Percentiles rank a stretch among this genome's conserved stretches.
Evolutionary conservation across 1,140 invertebrate species (phyloP).

Genomic region (Physella acuta): DNA sequence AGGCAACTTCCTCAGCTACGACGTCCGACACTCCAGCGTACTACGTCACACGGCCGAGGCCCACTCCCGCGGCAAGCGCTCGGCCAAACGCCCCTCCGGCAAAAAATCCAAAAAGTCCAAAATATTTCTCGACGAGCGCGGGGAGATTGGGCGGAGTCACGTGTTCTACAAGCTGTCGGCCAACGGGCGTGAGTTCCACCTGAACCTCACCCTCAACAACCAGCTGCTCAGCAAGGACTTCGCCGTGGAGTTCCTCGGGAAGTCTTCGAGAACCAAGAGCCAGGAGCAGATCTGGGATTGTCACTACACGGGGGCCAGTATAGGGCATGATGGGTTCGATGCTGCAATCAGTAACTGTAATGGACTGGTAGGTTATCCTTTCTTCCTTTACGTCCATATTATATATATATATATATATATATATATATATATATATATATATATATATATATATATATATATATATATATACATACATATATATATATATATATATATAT

Average conservation of each 20-base stretch:
- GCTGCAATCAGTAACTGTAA: constrained; percentile 52
- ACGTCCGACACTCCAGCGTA: constrained; percentile 30
- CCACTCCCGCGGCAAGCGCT: constrained; percentile 6
- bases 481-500: constrained; percentile 5
- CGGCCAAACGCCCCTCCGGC: not conserved
- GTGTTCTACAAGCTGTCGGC: constrained; percentile 49
- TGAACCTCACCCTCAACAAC: constrained; percentile 44
- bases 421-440: constrained; percentile 5
- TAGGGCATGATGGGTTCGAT: constrained; percentile 27
- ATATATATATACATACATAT: not conserved
- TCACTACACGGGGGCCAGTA: constrained; percentile 41
- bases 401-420: constrained; percentile 6
- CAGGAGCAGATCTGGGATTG: constrained; percentile 35
- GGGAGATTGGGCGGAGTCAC: constrained; percentile 14
- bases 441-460: constrained; percentile 6
- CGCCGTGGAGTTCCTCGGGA: constrained; percentile 38
- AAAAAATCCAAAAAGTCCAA: constrained; percentile 2
- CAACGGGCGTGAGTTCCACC: constrained; percentile 46
- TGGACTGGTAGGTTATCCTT: constrained; percentile 45
- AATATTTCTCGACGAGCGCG: constrained; percentile 22
- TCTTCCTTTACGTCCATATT: not conserved
- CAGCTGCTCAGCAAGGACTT: constrained; percentile 39
- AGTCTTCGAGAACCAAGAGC: constrained; percentile 21
- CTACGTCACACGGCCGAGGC: constrained; percentile 14
- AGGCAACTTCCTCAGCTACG: constrained; percentile 47